Base-by-base conservation (phyloP, 1,140 invertebrate species). In the Macrocentrus cingulum region DNA sequence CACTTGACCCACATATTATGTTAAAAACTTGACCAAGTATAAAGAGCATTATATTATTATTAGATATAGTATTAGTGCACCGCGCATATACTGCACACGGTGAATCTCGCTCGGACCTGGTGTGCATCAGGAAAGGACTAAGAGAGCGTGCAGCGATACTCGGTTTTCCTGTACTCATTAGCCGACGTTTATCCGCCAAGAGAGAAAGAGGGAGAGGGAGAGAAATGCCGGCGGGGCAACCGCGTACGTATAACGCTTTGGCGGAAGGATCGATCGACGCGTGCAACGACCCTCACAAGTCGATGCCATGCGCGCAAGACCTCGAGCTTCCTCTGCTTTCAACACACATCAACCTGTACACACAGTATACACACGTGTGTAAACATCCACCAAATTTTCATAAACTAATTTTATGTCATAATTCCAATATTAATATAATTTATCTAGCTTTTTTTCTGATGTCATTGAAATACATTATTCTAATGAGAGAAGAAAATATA, bases 161-260 rank as follows among this genome's bases (percentile, higher is more conserved):
- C 13, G 51, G 55, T 62, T 55, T 58, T 55, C 51, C 54, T 58
- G 55, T 62, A 62, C 60, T 62, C 56, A 62, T 62, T 62, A 62
- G 60, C 60, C 55, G 50, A 32, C 44, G 55, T 62, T 62, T 62
- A 58, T 62, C 56, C 56, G 39, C 37, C 44, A 54, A 53, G 36
- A 39, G 36, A 39, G 36, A 39, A 15, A 15, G 13, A 39, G 13
- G 15, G 53, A 55, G 41, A 25, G 41, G 34, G 18, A 22, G 51
- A 42, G 29, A 51, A 51, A 44, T n/a, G 42, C 29, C 44, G 29
- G 16, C 23, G 46, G 49, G 37, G 50, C 36, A 52, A 25, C 19
- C 50, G 49, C 49, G 36, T 52, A 52, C 45, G 34, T 36, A 48
- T 44, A 49, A 51, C 16, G 56, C 56, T 58, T 58, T 46, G 53